These are phyloP conservation scores for Charanyca ferruginea DNA, from an alignment of 2,888 invertebrate species.

Conservation along the genomic window DNA sequence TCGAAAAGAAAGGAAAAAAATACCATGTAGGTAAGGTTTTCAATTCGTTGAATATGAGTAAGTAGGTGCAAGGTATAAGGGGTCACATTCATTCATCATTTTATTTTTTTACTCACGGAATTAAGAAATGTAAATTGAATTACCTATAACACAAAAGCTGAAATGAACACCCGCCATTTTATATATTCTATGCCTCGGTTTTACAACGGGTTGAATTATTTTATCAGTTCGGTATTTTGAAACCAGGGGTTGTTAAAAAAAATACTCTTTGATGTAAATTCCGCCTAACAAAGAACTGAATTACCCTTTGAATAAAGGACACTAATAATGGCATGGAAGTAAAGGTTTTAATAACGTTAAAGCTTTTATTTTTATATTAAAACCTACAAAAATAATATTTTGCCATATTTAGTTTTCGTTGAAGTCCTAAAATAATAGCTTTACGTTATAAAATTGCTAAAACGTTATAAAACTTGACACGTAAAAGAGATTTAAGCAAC, in stretches of 20 bases:
- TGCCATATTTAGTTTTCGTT: neutral
- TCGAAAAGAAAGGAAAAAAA: neutral
- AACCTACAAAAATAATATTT: neutral
- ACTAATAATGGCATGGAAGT: slow-evolving; percentile 31
- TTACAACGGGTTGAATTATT: slow-evolving; percentile 40
- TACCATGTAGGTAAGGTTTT: no score
- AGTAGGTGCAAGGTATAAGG: neutral
- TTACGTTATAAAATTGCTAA: neutral
- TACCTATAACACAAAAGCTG: slow-evolving; percentile 36
- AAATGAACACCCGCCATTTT: slow-evolving; percentile 24
- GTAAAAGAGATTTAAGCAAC: slow-evolving; percentile 18
- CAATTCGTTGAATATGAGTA: neutral
- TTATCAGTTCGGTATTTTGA: slow-evolving; percentile 29
- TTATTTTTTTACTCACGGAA: neutral
- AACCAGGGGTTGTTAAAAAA: slow-evolving; percentile 32
- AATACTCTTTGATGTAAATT: slow-evolving; percentile 41
- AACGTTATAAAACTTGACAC: slow-evolving; percentile 16
- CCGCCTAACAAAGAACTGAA: slow-evolving; percentile 31
- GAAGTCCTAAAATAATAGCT: neutral
- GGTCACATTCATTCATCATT: neutral
- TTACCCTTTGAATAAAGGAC: slow-evolving; percentile 17
- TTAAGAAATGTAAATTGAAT: slow-evolving; percentile 17
- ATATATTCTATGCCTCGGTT: slow-evolving; percentile 18
- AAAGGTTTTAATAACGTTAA: slow-evolving; percentile 16
- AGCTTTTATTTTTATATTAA: slow-evolving; percentile 9